Evolutionary conservation across 1,140 invertebrate genomes (phyloP), one percentile per base, ranked within the genome.

Genomic region (Metopolophium dirhodum): DNA sequence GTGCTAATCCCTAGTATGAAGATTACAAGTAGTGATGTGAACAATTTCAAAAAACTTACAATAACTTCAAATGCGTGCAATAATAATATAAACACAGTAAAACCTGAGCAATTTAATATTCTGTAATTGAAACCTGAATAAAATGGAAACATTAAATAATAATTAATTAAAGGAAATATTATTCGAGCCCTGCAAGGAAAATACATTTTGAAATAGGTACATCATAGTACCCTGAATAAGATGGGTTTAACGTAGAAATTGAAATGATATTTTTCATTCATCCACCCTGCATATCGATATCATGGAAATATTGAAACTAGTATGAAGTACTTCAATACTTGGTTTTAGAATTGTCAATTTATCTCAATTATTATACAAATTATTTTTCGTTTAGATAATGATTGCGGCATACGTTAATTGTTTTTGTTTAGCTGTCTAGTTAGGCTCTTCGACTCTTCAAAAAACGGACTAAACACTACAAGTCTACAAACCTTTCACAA

Each of bases 1-100:
- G 98, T 4, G 98, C 97, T 54, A 99, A 95, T 96, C 98, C 96
- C 97, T 97, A 98, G 98, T 95, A 99, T 98, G 4, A n/a, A 77
- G 14, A 95, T 98, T 98, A 68, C 97, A n/a, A 77, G 30, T 18
- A 77, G 30, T n/a, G 11, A 68, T 30, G 30, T 98, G 94, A 97
- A 97, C 9, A 98, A 99, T 96, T 96, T 94, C 23, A 94, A 94
- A 94, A 91, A 93, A 2, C 8, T 54, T 83, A 47, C 30, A 49
- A 88, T 88, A 51, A 51, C n/a, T 49, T 22, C 23, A 4, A 51
- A 85, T 41, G 7, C 20, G 86, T 87, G 41, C 45, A 87, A 18
- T 87, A 41, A 9, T 9, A 47, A 35, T 35, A 47, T 87, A 30
- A n/a, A 30, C 35, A 35, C 41, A 7, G 9, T 87, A 51, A 47